These are phyloP conservation scores for Lampris megalopsis DNA, from an alignment of 2,113 vertebrate species.

Conservation along the genomic window DNA sequence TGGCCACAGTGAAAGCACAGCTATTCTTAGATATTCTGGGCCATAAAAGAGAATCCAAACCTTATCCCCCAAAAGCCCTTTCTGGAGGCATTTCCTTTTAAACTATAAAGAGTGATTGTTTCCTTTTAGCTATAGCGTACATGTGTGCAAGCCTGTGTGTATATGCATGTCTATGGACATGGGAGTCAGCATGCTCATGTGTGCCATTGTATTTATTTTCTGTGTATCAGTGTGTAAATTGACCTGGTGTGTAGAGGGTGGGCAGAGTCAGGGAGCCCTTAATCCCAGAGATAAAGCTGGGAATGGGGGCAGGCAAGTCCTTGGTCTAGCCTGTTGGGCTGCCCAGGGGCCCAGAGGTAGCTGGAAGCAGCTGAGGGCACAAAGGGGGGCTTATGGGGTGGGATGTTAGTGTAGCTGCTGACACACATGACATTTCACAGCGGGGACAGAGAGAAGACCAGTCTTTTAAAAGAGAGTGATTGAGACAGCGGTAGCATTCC, in stretches of 20 bases:
- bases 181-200: neutral
- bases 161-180: slow-evolving; percentile 13
- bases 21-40: neutral
- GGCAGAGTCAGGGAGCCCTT: slow-evolving; percentile 68
- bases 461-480: slow-evolving; percentile 77
- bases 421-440: slow-evolving; percentile 48
- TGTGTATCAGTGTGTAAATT: slow-evolving; percentile 55
- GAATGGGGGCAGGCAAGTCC: slow-evolving; percentile 66
- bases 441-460: neutral
- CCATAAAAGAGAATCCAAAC: slow-evolving; percentile 1
- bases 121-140: slow-evolving; percentile 2
- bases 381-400: slow-evolving; percentile 10
- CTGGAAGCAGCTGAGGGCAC: slow-evolving; percentile 28
- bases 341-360: neutral
- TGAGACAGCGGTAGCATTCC: slow-evolving; percentile 70
- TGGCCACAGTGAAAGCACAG: neutral
- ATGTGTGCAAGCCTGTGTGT: slow-evolving; percentile 11
- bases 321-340: slow-evolving; percentile 30
- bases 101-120: slow-evolving; percentile 19
- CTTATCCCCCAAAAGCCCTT: slow-evolving; percentile 28
- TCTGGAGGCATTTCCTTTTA: slow-evolving; percentile 28
- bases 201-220: slow-evolving; percentile 24
- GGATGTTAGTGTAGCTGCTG: slow-evolving; percentile 38
- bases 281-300: slow-evolving; percentile 79
- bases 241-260: slow-evolving; percentile 51